phyloP scores from a whole-genome alignment of 2,797 vertebrate genomes.

The Fratercula arctica region DNA sequence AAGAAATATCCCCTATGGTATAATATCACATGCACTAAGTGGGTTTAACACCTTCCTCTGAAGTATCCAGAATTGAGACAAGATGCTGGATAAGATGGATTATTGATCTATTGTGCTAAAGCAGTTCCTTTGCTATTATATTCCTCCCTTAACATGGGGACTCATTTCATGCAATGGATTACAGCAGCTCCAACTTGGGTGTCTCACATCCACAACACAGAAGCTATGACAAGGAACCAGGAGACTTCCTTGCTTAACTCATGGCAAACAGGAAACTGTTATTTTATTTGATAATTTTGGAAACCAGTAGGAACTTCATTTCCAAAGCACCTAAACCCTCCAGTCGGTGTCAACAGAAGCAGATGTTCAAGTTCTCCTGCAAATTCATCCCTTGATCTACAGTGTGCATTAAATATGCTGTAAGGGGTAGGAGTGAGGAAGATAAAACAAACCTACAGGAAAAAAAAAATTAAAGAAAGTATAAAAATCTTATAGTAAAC shows the following conservation, averaged over 20 bases:
- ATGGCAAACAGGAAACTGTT: neutral
- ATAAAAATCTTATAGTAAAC: neutral
- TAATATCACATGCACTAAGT: neutral
- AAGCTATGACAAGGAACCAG: neutral
- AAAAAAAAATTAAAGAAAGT: neutral
- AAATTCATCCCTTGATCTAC: neutral
- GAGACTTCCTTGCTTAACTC: neutral
- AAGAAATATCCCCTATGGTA: constrained; percentile 1
- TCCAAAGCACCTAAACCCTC: neutral
- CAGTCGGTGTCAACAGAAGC: neutral
- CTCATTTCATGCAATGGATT: neutral
- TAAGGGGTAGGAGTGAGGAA: rapidly evolving
- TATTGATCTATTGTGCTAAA: constrained; percentile 15
- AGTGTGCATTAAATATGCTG: neutral
- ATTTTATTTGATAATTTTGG: neutral
- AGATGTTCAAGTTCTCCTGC: neutral
- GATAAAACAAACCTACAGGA: neutral
- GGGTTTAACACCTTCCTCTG: constrained; percentile 33
- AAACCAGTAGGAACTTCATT: neutral
- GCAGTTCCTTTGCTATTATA: neutral
- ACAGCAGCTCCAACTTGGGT: neutral
- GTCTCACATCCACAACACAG: neutral
- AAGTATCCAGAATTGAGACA: constrained; percentile 27
- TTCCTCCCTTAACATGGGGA: neutral
- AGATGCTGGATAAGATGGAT: neutral